phyloP scores from a whole-genome alignment of 2,888 invertebrate genomes.

The Ophioninae sp. region DNA sequence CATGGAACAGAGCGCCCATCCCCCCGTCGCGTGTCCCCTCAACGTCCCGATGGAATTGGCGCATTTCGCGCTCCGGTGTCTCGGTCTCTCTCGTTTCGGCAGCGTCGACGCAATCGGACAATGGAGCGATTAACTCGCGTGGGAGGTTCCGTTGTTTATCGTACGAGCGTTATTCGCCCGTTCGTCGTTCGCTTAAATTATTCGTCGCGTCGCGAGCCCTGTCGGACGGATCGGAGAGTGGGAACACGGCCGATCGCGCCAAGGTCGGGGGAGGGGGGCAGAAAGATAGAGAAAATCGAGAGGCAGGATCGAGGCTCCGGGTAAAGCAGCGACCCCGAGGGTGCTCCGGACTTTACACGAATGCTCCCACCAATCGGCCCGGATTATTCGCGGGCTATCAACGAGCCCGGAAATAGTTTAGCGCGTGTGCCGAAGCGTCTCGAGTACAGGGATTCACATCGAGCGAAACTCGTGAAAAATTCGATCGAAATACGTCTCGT shows the following conservation, averaged over 20 bases:
- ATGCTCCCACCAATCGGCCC: conserved; percentile 74
- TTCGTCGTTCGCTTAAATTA: conserved; percentile 77
- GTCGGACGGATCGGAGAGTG: conserved; percentile 29
- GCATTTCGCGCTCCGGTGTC: conserved; percentile 38
- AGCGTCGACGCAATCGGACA: conserved; percentile 74
- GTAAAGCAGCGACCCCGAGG: conserved; percentile 65
- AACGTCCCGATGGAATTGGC: conserved; percentile 69
- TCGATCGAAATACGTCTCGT: background rate
- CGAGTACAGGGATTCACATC: conserved; percentile 25
- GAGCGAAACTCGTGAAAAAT: conserved; percentile 7
- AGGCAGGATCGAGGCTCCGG: conserved; percentile 35
- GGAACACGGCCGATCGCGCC: no score
- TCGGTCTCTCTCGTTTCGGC: conserved; percentile 57
- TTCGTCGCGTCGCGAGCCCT: conserved; percentile 64
- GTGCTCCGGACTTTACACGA: conserved; percentile 72
- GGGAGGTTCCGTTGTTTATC: conserved; percentile 75
- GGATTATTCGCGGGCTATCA: conserved; percentile 73
- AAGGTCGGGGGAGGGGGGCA: conserved; percentile 1
- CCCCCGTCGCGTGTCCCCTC: conserved; percentile 5
- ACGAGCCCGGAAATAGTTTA: conserved; percentile 56
- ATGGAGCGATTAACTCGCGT: conserved; percentile 78
- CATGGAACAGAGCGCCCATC: conserved; percentile 29
- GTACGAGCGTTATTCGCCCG: conserved; percentile 74
- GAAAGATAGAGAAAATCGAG: conserved; percentile 12
- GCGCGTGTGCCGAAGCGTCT: conserved; percentile 12